Evolutionary conservation across 2,113 vertebrate species (phyloP).

Genomic region (Callopanchax toddi): DNA sequence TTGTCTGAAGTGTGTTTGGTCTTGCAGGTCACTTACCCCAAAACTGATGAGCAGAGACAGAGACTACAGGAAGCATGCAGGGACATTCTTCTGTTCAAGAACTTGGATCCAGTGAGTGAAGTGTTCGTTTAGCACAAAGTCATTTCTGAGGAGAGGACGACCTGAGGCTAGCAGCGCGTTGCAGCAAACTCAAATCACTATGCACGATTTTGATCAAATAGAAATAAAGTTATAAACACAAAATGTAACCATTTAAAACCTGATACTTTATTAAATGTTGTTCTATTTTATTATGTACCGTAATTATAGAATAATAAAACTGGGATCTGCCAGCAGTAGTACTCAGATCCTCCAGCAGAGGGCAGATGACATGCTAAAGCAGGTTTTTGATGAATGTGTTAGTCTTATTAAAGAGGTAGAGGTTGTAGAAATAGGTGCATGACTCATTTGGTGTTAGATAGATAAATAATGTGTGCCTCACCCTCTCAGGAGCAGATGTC

Average conservation of each 20-base stretch:
- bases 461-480: neutral
- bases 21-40: slow-evolving; percentile 92
- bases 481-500: slow-evolving; percentile 92
- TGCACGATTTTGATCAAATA: too few species aligned
- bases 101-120: slow-evolving; percentile 91
- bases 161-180: slow-evolving; percentile 21
- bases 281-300: too few species aligned
- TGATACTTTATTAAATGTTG: too few species aligned
- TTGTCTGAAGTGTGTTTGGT: slow-evolving; percentile 20
- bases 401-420: too few species aligned
- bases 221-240: too few species aligned
- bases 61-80: slow-evolving; percentile 96
- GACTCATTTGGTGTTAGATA: neutral
- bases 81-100: slow-evolving; percentile 98
- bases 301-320: too few species aligned
- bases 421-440: too few species aligned
- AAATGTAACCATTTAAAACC: too few species aligned
- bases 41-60: slow-evolving; percentile 97
- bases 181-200: neutral
- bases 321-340: too few species aligned
- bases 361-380: too few species aligned
- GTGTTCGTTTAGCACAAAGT: slow-evolving; percentile 16
- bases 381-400: too few species aligned
- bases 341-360: too few species aligned
- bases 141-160: slow-evolving; percentile 31